phyloP scores from a whole-genome alignment of 2,113 vertebrate genomes.

The Microcebus jonahi region DNA sequence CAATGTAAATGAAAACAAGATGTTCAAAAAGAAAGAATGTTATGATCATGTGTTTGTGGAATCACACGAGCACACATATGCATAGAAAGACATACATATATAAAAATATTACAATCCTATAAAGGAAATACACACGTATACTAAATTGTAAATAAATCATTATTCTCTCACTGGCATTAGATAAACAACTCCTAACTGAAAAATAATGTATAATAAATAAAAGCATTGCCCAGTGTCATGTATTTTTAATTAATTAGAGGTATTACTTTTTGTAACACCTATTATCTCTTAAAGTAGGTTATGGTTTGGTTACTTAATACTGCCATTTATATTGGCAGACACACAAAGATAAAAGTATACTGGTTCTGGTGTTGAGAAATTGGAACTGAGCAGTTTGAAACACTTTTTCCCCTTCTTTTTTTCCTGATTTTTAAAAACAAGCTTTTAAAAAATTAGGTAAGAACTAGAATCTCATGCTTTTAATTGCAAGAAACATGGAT shows the following conservation, averaged over 20 bases:
- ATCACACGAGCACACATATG: neutral
- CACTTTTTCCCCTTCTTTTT: neutral
- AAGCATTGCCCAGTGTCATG: neutral
- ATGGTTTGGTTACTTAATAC: neutral
- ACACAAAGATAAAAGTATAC: neutral
- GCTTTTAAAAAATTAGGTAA: neutral
- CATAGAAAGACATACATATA: neutral
- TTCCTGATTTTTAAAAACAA: neutral
- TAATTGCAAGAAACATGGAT: neutral
- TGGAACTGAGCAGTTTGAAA: neutral
- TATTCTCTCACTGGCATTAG: neutral
- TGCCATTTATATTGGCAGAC: neutral
- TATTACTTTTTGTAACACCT: neutral
- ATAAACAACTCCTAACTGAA: neutral
- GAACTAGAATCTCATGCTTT: neutral
- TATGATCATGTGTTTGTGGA: neutral
- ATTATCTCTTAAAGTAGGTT: neutral
- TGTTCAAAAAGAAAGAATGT: neutral
- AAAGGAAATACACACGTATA: neutral
- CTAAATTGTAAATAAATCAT: conserved; percentile 37
- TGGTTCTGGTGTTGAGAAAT: neutral
- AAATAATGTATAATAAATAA: conserved; percentile 39
- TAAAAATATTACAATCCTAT: neutral
- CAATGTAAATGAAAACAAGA: neutral
- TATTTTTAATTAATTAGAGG: conserved; percentile 23